These are phyloP conservation scores for Poeciliopsis turrubarensis DNA, from an alignment of 2,113 vertebrate genomes.

Conservation along the genomic window DNA sequence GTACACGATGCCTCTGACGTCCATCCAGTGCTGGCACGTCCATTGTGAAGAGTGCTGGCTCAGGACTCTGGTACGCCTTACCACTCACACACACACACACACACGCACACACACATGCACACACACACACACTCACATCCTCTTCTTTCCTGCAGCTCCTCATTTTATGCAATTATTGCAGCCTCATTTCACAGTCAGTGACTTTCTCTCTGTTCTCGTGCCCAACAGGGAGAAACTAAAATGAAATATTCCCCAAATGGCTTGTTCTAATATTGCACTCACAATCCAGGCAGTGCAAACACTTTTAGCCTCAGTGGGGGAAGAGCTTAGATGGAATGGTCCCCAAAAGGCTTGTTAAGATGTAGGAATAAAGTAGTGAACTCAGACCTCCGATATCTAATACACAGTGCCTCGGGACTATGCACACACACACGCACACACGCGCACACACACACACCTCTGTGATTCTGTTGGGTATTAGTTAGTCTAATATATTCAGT, in stretches of 20 bases:
- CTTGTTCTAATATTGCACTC: conserved; percentile 43
- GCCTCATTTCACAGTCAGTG: conserved; percentile 61
- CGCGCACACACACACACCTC: neutral
- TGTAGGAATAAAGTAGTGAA: conserved; percentile 69
- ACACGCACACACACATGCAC: conserved; percentile 16
- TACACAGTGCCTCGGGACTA: conserved; percentile 28
- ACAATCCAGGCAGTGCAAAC: conserved; percentile 40
- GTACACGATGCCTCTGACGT: conserved; percentile 97
- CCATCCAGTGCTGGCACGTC: conserved; percentile 99
- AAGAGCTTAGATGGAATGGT: conserved; percentile 56
- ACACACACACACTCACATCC: conserved; percentile 4
- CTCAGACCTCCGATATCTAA: conserved; percentile 44
- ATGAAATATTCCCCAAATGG: conserved; percentile 64
- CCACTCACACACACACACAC: conserved; percentile 19
- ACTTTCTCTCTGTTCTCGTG: conserved; percentile 45
- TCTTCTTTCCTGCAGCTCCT: conserved; percentile 25
- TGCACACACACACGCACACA: conserved; percentile 2
- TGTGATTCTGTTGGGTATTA: conserved; percentile 56
- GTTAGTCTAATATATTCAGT: conserved; percentile 69
- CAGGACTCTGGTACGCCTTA: conserved; percentile 92
- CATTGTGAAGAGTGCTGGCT: conserved; percentile 99
- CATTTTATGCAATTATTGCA: conserved; percentile 50
- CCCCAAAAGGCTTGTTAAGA: conserved; percentile 68
- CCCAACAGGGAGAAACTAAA: conserved; percentile 56
- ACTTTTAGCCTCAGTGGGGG: conserved; percentile 38